Evolutionary conservation across 2,888 invertebrate species (phyloP), one percentile per base, ranked within the genome.

Genomic region (Galeopsomyia nigrocyanea): DNA sequence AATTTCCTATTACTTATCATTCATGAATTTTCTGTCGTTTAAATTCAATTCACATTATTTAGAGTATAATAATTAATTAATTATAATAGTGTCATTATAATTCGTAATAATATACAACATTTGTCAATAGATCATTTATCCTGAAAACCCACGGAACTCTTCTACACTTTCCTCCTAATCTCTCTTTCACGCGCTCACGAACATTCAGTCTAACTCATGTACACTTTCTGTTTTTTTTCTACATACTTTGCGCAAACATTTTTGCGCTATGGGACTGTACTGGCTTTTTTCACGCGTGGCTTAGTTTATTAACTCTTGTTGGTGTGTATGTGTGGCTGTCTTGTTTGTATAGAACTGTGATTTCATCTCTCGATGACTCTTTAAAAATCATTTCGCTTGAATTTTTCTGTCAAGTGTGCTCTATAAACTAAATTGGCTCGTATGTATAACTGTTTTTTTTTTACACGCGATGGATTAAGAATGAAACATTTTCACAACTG

Each of bases 71-170:
- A 83, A 84, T 83, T 81, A 81, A 82, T 85, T 85, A 84, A 85
- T 86, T 85, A 84, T 85, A 83, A 86, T 86, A 84, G 84, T 85
- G 81, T 85, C 84, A 86, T 85, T 86, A 86, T 85, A 86, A 85
- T 86, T 84, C 85, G 81, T 86, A 85, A 84, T 86, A 86, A 86
- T 86, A 86, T 85, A 86, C 86, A 86, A 86, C 86, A 85, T 86
- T 85, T 86, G 80, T 86, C 83, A 85, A 86, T 86, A 86, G 82
- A 85, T 84, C 86, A 85, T 86, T 86, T 85, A 86, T 82, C 79
- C 84, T 85, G 13, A 84, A 80, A 84, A 84, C 82, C 84, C 85
- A 83, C 79, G 72, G 80, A 81, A 81, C 80, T 79, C 79, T 81
- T 80, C 80, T 81, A 78, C 74, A 66, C 47, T 75, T 76, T 71